Conservation (phyloP, 2,888 invertebrate genomes). For the Catotricha subobsoleta region DNA sequence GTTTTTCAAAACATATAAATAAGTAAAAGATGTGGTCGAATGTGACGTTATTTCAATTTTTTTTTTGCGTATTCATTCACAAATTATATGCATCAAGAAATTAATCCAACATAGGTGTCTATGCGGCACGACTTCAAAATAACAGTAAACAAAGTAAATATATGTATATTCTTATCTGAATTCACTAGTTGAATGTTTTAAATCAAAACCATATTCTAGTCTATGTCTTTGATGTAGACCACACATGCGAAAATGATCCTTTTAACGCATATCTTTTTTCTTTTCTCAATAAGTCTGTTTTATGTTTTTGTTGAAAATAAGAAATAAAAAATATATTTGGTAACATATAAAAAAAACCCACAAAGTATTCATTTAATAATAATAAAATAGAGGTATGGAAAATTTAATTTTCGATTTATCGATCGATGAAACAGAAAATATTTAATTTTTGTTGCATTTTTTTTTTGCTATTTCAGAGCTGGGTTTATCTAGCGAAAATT, state of each 20-base stretch:
- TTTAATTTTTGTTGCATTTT: not conserved
- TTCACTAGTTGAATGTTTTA: not conserved
- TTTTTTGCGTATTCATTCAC: too few species aligned
- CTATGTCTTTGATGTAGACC: not conserved
- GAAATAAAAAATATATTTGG: not conserved
- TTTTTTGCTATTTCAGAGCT: too few species aligned
- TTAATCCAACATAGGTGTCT: slow-evolving; percentile 8
- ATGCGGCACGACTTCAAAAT: slow-evolving; percentile 6
- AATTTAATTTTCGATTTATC: too few species aligned
- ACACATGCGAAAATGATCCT: not conserved
- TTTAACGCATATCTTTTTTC: slow-evolving; percentile 3
- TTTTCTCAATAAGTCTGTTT: not conserved
- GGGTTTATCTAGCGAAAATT: too few species aligned
- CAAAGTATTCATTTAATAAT: too few species aligned
- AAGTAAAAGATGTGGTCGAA: too few species aligned
- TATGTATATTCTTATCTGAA: not conserved
- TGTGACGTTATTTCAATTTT: too few species aligned
- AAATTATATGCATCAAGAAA: slow-evolving; percentile 9
- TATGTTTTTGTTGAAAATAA: not conserved
- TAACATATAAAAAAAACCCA: too few species aligned
- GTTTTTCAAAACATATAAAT: too few species aligned
- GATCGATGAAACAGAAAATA: slow-evolving; percentile 1
- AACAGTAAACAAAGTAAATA: not conserved
- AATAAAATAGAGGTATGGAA: too few species aligned
- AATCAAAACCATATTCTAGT: not conserved